A percentile compares a stretch with the other conserved stretches of the same genome.
Evolutionary conservation across 2,888 invertebrate genomes (phyloP).

Genomic region (Creontiades dilutus): DNA sequence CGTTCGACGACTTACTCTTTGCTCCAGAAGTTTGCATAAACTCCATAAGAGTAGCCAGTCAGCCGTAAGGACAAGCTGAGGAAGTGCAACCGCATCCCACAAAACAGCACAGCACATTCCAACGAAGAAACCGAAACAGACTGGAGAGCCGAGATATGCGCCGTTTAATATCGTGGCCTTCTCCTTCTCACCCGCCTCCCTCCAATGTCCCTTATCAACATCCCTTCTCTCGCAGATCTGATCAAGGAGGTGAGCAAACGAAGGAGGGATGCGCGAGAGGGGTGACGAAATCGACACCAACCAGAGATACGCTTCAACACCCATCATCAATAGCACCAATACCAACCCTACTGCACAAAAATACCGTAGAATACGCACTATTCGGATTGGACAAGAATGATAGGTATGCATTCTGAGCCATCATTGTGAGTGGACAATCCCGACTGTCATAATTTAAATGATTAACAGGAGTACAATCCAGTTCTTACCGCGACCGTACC

Average conservation of each 20-base stretch:
- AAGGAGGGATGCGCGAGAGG: not conserved
- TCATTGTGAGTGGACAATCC: too few relatives aligned
- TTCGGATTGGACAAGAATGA: too few relatives aligned
- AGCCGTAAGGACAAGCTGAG: slow-evolving; percentile 70
- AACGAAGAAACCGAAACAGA: slow-evolving; percentile 3
- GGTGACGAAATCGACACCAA: not conserved
- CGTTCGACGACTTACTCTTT: slow-evolving; percentile 43
- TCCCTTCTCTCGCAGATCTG: too few relatives aligned
- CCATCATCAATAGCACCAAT: not conserved
- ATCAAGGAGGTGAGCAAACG: not conserved
- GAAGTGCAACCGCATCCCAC: slow-evolving; percentile 66
- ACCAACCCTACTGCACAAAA: not conserved
- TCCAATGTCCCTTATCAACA: too few relatives aligned
- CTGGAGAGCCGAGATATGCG: not conserved
- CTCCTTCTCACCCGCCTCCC: too few relatives aligned
- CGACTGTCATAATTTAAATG: too few relatives aligned
- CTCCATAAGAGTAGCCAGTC: slow-evolving; percentile 72
- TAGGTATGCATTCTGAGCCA: too few relatives aligned
- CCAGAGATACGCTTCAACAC: slow-evolving; percentile 7
- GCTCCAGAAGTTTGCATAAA: slow-evolving; percentile 69
- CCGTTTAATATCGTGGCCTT: not conserved
- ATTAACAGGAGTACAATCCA: too few relatives aligned
- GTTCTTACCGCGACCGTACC: too few relatives aligned
- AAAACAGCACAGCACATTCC: slow-evolving; percentile 61
- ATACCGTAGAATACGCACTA: not conserved